Base-by-base conservation (phyloP, 2,888 invertebrate genomes). In the Epinotia brunnichana region DNA sequence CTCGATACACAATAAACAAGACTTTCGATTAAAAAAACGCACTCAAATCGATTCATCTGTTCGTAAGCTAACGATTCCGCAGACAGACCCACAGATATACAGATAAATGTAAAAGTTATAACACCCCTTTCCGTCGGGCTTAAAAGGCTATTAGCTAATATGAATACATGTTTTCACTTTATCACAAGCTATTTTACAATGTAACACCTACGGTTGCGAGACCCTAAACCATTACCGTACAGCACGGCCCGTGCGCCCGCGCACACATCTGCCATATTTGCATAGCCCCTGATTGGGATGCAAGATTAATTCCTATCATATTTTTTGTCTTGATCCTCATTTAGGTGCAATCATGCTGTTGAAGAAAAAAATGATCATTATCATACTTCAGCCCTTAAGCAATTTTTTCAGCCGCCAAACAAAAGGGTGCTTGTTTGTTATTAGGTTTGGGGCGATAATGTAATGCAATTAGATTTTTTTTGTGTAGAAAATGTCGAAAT, bases 371-470 rank as follows among this genome's bases (percentile, higher is more conserved):
- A 87, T 82, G 88, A 89, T 92, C 87, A 91, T 92, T 92, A 93
- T 88, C 91, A 88, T 89, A 86, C 87, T 92, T 91, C 90, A 92
- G 92, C 93, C 93, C 93, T 92, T 88, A 85, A 90, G 93, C 93
- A 87, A 88, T 92, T 92, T 87, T 92, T 93, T 92, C 91, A 91
- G 91, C 88, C 83, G 78, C 83, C 87, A 90, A 91, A 92, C 90
- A 92, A 93, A 90, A 89, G 92, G 93, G 89, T 88, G 89, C 86
- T 88, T 90, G 87, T 91, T 91, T 91, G 90, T 90, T 93, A 92
- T 92, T 90, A 87, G 89, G 90, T 91, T 88, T 87, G 93, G 92
- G 92, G 92, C 91, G 92, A 92, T 92, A 93, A 92, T 92, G 88
- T 90, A 87, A 92, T 91, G 91, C 91, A 92, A 92, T 92, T 90